Conservation (phyloP, 1,140 invertebrate genomes). For the Heliconius nattereri region DNA sequence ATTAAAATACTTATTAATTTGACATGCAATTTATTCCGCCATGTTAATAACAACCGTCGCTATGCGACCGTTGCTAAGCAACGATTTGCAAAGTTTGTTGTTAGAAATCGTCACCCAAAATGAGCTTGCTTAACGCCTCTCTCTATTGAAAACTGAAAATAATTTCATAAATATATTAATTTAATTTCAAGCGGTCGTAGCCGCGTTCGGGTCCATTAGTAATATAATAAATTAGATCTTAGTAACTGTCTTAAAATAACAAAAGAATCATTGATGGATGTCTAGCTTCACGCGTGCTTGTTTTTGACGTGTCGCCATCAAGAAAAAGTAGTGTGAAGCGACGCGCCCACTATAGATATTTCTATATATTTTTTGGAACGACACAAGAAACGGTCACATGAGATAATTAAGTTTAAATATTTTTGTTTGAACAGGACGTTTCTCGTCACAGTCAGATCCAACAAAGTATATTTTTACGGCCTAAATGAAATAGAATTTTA, state of each 20-base stretch:
- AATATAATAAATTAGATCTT: constrained; percentile 14
- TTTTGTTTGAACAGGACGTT: constrained; percentile 57
- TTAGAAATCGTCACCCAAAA: too few species aligned
- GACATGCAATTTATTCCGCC: too few species aligned
- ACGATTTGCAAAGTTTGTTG: too few species aligned
- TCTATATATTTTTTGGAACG: constrained; percentile 64
- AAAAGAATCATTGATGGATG: constrained; percentile 73
- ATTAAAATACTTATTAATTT: too few species aligned
- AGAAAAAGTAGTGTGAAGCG: constrained; percentile 67
- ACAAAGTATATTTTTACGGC: constrained; percentile 12
- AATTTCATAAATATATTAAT: too few species aligned
- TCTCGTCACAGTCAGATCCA: constrained; percentile 40
- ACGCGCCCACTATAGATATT: constrained; percentile 43
- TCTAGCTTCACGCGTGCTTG: constrained; percentile 65
- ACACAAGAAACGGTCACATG: constrained; percentile 60
- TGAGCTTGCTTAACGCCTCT: too few species aligned
- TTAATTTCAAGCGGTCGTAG: too few species aligned
- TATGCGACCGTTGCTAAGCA: too few species aligned
- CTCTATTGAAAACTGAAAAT: too few species aligned
- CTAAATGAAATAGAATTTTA: constrained; percentile 15
- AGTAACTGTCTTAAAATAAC: constrained; percentile 59
- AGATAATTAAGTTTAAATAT: constrained; percentile 63
- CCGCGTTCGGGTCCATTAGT: too few species aligned
- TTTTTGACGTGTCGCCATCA: constrained; percentile 70
- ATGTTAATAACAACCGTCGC: too few species aligned